Conservation (phyloP, 2,113 vertebrate genomes). For the Larimichthys crocea region DNA sequence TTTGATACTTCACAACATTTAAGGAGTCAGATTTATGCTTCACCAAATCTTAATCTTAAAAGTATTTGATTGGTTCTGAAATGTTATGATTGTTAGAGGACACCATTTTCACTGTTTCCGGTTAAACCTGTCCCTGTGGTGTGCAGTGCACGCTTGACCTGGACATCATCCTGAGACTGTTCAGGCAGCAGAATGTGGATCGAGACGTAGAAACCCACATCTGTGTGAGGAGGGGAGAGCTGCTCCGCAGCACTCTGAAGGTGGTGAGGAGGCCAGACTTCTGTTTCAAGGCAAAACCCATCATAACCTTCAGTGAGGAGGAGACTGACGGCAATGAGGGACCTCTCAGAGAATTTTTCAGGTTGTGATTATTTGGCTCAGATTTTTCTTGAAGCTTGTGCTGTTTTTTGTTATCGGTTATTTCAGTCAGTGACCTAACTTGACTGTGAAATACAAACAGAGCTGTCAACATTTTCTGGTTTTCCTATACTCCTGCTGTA, state of each 20-base stretch:
- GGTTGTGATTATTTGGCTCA: constrained; percentile 50
- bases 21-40: not conserved
- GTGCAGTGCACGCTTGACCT: constrained; percentile 23
- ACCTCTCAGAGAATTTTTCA: constrained; percentile 77
- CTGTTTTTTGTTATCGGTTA: too few species aligned
- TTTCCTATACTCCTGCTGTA: not conserved
- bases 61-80: not conserved
- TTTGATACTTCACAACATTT: too few species aligned
- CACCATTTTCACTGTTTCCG: not conserved
- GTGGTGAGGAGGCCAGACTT: constrained; percentile 60
- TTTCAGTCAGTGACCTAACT: too few species aligned
- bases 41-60: not conserved
- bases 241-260: constrained; percentile 52
- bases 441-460: not conserved
- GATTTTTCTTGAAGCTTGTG: not conserved
- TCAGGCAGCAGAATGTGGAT: constrained; percentile 19
- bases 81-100: not conserved
- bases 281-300: constrained; percentile 60
- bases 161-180: constrained; percentile 44
- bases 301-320: constrained; percentile 69
- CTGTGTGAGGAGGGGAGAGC: constrained; percentile 42
- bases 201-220: constrained; percentile 14
- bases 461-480: not conserved
- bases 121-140: not conserved
- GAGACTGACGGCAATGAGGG: constrained; percentile 41